These are phyloP conservation scores for Noctua janthina DNA, from an alignment of 2,888 invertebrate species.

Conservation along the genomic window DNA sequence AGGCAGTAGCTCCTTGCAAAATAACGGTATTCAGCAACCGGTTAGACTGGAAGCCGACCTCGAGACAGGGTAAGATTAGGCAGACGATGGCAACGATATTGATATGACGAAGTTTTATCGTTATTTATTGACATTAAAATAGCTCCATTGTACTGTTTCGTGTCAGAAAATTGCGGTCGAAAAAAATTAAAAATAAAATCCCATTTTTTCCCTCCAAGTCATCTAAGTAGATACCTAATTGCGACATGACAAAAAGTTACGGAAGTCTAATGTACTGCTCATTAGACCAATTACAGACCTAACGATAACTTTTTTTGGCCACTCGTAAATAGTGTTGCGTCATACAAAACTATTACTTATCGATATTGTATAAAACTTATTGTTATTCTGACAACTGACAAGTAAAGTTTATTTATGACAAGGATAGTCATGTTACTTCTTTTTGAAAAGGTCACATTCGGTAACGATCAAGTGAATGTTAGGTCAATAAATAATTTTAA, in stretches of 20 bases:
- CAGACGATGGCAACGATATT: background rate
- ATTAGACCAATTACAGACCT: constrained; percentile 8
- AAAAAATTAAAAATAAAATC: too few relatives aligned
- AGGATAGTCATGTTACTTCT: constrained; percentile 23
- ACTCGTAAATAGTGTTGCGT: constrained; percentile 1
- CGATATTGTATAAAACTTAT: constrained; percentile 31
- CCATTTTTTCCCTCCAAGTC: background rate
- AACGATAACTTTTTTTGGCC: constrained; percentile 1
- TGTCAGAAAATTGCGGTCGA: background rate
- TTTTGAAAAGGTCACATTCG: constrained; percentile 36
- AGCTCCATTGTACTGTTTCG: background rate
- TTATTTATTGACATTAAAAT: background rate
- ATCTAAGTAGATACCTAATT: background rate
- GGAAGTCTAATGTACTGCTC: background rate
- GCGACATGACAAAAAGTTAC: background rate
- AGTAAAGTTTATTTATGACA: constrained; percentile 14
- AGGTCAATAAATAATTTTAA: constrained; percentile 15
- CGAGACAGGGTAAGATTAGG: background rate
- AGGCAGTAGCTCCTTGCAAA: background rate
- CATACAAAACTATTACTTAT: constrained; percentile 4
- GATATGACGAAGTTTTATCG: too few relatives aligned
- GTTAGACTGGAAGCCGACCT: background rate
- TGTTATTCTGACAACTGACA: constrained; percentile 5
- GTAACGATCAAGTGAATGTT: background rate
- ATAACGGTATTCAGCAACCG: background rate